A percentile compares a stretch with the other conserved stretches of the same genome.
These are phyloP conservation scores for Phalacrocorax carbo DNA, from an alignment of 2,113 vertebrate species.

Conservation along the genomic window DNA sequence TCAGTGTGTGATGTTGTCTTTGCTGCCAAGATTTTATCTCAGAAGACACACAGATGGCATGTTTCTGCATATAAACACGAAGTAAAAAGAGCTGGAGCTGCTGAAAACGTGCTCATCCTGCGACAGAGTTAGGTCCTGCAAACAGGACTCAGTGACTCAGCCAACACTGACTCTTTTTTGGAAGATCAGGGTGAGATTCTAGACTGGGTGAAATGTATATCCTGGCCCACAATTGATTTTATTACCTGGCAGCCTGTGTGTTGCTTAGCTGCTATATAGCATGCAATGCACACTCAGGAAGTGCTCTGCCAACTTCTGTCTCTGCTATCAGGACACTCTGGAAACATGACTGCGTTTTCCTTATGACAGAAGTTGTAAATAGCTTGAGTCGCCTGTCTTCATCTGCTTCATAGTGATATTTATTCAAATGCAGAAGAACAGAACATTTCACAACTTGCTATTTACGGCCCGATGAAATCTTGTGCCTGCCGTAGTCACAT, in stretches of 20 bases:
- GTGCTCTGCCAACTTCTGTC: neutral
- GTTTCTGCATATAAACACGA: constrained; percentile 47
- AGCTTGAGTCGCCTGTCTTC: neutral
- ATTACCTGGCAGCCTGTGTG: neutral
- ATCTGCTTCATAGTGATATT: neutral
- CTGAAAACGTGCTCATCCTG: neutral
- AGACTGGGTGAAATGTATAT: neutral
- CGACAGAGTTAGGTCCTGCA: neutral
- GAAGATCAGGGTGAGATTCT: neutral
- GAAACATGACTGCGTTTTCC: neutral
- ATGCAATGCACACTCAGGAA: neutral
- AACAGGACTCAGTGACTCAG: neutral
- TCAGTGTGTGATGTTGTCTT: constrained; percentile 49
- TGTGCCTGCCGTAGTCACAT: neutral
- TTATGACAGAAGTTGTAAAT: neutral
- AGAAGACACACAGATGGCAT: constrained; percentile 64
- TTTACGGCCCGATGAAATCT: constrained; percentile 21
- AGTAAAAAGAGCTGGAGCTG: constrained; percentile 15
- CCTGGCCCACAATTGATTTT: neutral
- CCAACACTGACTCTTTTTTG: neutral
- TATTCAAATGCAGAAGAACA: constrained; percentile 3
- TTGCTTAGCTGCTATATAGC: neutral
- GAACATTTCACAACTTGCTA: constrained; percentile 16
- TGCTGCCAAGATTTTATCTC: constrained; percentile 56
- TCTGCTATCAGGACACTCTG: neutral